Evolutionary conservation across 2,797 vertebrate species (phyloP), one percentile per base, ranked within the genome.

Genomic region (Melanotaenia boesemani): DNA sequence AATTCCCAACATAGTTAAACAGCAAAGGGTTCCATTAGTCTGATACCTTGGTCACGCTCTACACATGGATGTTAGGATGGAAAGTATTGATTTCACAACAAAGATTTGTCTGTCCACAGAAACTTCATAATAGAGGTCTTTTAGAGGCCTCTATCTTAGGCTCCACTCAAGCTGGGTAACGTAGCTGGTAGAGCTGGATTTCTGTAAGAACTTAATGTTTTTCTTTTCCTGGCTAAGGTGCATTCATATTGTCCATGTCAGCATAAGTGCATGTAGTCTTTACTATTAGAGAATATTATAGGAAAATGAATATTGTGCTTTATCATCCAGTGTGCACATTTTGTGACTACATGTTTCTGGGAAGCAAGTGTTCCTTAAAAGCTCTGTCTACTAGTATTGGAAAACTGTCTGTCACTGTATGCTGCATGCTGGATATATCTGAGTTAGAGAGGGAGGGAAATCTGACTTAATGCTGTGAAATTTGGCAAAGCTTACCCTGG

Each of bases 401-500:
- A 71, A 9, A 67, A 30, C 13, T 48, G 65, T 68, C 50, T 26
- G 55, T 73, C n/a, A 26, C n/a, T 26, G 28, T 63, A 2, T 11
- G 59, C 80, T 71, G 56, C 65, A 70, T 67, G 67, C 72, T 80
- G 77, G 68, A 77, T 50, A 52, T 22, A 54, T 67, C 72, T 81
- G 50, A 32, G 34, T 26, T 22, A 34, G 74, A 68, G 60, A 50
- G 48, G 52, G 54, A 61, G 44, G 72, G 61, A 68, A 26, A 48
- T 65, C 54, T 82, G 67, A 74, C 65, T 77, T 77, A 84, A 81
- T 74, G 67, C 63, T 79, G 74, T 55, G 68, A 77, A 63, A 79
- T 79, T 65, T 87, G 84, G 87, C 81, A 71, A 59, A 63, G 81
- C 75, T 79, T 44, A 52, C 52, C 10, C 64, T 62, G 68, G 66